These are phyloP conservation scores for Sebastolobus altivelis DNA, from an alignment of 2,797 vertebrate genomes.

Conservation along the genomic window DNA sequence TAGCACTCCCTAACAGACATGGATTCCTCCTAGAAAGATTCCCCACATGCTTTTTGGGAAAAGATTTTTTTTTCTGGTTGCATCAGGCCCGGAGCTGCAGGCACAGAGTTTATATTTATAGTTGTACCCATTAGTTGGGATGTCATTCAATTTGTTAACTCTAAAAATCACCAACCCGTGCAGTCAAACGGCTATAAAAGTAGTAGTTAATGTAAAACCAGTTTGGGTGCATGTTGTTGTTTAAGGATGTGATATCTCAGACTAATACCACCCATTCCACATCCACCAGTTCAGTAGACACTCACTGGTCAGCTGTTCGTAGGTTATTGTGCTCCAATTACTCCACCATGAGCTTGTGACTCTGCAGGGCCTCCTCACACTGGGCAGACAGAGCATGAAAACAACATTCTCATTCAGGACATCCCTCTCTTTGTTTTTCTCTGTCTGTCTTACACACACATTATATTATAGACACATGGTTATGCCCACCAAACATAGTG, in stretches of 20 bases:
- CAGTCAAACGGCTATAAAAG: neutral
- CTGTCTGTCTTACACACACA: neutral
- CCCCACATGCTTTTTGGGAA: no score
- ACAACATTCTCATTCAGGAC: conserved; percentile 44
- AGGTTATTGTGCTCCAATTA: conserved; percentile 72
- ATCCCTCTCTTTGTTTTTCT: neutral
- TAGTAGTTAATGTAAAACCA: neutral
- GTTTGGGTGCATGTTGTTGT: neutral
- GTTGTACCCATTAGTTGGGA: neutral
- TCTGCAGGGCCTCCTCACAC: conserved; percentile 43
- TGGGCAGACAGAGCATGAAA: conserved; percentile 25
- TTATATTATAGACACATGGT: neutral
- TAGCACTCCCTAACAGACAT: conserved; percentile 33
- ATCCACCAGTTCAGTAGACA: conserved; percentile 22
- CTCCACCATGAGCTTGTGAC: conserved; percentile 66
- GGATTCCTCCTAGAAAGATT: conserved; percentile 10
- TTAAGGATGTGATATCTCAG: conserved; percentile 17
- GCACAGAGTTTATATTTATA: neutral
- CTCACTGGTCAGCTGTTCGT: conserved; percentile 48
- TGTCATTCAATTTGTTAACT: neutral
- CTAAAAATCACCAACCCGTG: neutral
- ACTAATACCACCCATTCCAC: conserved; percentile 34
- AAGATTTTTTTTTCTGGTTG: neutral
- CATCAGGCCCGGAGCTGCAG: neutral
- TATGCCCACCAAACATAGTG: neutral